Evolutionary conservation across 2,113 vertebrate species (phyloP).

Genomic region (Nibea coibor): DNA sequence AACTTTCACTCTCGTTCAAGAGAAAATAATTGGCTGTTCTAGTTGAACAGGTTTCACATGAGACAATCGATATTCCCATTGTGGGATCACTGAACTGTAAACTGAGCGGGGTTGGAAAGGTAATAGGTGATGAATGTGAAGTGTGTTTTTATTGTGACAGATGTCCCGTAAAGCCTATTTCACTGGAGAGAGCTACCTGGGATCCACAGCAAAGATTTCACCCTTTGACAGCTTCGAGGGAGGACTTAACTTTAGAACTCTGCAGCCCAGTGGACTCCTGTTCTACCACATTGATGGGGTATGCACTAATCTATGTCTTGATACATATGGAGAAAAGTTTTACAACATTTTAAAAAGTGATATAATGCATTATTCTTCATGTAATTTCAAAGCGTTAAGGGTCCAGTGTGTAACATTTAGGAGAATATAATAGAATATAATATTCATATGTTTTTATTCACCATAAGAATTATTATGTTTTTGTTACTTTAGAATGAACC

Average conservation of each 20-base stretch:
- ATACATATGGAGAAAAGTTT: not conserved
- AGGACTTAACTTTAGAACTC: constrained; percentile 93
- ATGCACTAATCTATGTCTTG: not conserved
- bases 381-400: too few relatives aligned
- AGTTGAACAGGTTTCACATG: not conserved
- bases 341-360: not conserved
- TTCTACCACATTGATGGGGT: constrained; percentile 92
- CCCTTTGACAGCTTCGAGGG: constrained; percentile 92
- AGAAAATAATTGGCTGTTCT: constrained; percentile 6
- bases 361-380: not conserved
- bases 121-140: not conserved
- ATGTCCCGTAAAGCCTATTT: constrained; percentile 95
- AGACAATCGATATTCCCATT: not conserved
- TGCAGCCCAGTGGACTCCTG: constrained; percentile 90
- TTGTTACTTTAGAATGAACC: too few relatives aligned
- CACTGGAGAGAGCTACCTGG: constrained; percentile 91
- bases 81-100: not conserved
- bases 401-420: too few relatives aligned
- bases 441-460: too few relatives aligned
- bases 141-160: constrained; percentile 75
- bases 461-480: too few relatives aligned
- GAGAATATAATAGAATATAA: too few relatives aligned
- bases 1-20: not conserved
- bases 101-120: not conserved
- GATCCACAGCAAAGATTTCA: constrained; percentile 90